Evolutionary conservation across 2,113 vertebrate species (phyloP).

Genomic region (Mormoops blainvillei): DNA sequence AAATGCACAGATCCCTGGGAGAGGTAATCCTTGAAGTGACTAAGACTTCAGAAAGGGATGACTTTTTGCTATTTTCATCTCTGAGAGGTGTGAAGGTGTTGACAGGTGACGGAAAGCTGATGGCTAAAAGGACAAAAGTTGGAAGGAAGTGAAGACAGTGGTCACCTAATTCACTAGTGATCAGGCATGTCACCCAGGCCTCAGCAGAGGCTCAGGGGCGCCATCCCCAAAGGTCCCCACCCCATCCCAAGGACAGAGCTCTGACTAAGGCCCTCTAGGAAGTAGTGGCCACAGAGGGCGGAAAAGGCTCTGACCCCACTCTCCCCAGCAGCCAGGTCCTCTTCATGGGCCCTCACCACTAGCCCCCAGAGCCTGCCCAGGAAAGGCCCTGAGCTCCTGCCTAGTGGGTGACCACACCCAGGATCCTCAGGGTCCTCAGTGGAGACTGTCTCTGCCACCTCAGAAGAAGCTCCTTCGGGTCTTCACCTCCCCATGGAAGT

Average conservation of each 20-base stretch:
- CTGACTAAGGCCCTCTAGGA: neutral
- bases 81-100: neutral
- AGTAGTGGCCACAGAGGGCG: neutral
- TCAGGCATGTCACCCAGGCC: neutral
- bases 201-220: neutral
- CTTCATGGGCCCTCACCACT: neutral
- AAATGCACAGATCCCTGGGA: neutral
- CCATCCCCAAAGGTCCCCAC: neutral
- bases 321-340: neutral
- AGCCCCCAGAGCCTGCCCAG: neutral
- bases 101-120: neutral
- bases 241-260: neutral
- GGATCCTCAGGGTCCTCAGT: neutral
- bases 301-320: neutral
- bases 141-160: neutral
- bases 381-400: fast-evolving
- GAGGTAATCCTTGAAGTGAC: neutral
- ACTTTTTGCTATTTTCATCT: neutral
- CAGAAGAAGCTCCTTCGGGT: neutral
- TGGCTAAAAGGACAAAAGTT: neutral
- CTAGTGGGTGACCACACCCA: neutral
- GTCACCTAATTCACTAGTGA: neutral
- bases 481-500: neutral
- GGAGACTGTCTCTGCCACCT: neutral
- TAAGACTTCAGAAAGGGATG: neutral